A percentile compares a stretch with the other conserved stretches of the same genome.
phyloP scores from a whole-genome alignment of 23 tunicate genomes.

The Halocynthia roretzi region DNA sequence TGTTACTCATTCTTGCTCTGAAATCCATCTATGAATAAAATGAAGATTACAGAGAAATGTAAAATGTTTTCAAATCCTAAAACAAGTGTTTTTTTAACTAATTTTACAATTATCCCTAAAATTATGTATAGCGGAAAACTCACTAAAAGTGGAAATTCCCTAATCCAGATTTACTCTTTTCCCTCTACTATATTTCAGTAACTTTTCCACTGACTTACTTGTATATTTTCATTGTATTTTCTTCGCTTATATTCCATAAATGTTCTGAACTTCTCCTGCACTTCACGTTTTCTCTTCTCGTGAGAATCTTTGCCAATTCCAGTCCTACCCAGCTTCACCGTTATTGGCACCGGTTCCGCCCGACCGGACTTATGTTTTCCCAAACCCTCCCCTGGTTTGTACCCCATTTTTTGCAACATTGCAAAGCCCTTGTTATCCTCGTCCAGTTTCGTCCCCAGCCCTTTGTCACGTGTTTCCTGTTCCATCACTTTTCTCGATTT shows the following conservation, averaged over 20 bases:
- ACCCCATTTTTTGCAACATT: slow-evolving; percentile 88
- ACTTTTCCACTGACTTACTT: neutral
- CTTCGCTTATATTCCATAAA: slow-evolving; percentile 27
- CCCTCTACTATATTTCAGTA: no score
- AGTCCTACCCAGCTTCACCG: slow-evolving; percentile 46
- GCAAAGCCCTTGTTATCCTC: slow-evolving; percentile 78
- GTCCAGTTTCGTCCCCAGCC: slow-evolving; percentile 46
- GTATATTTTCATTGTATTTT: slow-evolving; percentile 37
- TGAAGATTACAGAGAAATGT: neutral
- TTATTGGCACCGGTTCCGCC: slow-evolving; percentile 70
- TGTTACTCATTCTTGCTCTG: slow-evolving; percentile 66
- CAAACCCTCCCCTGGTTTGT: slow-evolving; percentile 72
- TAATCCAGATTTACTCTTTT: no score
- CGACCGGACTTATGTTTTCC: slow-evolving; percentile 78
- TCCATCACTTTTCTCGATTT: slow-evolving; percentile 35
- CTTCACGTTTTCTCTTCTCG: slow-evolving; percentile 37
- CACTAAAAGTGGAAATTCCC: no score
- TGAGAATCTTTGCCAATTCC: slow-evolving; percentile 80
- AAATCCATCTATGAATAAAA: slow-evolving; percentile 33
- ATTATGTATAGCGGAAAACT: neutral
- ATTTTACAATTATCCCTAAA: neutral
- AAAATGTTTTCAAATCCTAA: neutral
- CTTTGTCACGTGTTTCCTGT: slow-evolving; percentile 65
- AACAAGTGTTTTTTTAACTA: neutral
- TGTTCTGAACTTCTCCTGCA: slow-evolving; percentile 25